Conservation (phyloP, 2,797 vertebrate genomes). For the Halcyon chelicuti region DNA sequence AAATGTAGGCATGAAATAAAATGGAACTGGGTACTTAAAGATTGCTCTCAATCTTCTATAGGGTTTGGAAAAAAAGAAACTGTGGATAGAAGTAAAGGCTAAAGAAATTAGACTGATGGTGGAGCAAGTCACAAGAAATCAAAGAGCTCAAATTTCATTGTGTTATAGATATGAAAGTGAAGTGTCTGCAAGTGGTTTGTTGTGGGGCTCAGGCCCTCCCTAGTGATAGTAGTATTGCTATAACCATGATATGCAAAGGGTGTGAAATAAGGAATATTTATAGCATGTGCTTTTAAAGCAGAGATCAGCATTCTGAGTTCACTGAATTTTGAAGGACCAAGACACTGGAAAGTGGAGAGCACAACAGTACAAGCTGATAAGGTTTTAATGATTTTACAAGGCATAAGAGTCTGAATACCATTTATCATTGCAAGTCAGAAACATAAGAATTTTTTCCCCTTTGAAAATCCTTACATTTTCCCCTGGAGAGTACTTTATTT, state of each 20-base stretch:
- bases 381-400: background rate
- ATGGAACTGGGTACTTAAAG: background rate
- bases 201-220: background rate
- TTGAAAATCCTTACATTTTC: background rate
- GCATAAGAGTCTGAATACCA: background rate
- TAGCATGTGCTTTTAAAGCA: background rate
- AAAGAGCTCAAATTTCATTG: background rate
- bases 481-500: background rate
- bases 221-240: background rate
- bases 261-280: background rate
- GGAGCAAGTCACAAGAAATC: background rate
- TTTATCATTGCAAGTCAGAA: background rate
- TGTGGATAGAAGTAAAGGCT: background rate
- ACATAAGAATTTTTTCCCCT: background rate
- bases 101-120: background rate
- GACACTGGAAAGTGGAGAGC: background rate
- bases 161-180: background rate
- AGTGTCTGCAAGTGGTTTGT: background rate
- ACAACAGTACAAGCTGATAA: background rate
- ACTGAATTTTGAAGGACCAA: background rate
- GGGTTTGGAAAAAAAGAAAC: background rate
- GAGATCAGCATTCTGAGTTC: background rate
- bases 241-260: background rate
- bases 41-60: background rate
- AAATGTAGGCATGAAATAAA: background rate